Evolutionary conservation across 1,140 invertebrate genomes (phyloP).

Genomic region (Nasonia vitripennis): DNA sequence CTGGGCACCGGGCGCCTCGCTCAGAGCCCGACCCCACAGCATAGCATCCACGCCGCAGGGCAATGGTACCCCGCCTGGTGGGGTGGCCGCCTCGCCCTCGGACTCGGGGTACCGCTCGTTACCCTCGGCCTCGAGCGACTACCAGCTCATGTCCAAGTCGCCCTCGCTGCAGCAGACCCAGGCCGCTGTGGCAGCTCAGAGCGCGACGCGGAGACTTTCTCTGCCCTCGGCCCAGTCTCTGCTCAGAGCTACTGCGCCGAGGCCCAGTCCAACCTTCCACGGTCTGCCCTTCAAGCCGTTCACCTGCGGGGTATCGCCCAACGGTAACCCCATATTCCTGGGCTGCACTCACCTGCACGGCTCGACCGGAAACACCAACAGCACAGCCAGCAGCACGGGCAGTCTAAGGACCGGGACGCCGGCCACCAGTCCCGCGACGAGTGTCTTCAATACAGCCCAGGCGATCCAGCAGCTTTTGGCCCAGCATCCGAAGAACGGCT

Average conservation of each 20-base stretch:
- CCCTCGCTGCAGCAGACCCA: slow-evolving; percentile 57
- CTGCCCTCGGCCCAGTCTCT: slow-evolving; percentile 70
- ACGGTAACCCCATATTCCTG: slow-evolving; percentile 73
- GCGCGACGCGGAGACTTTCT: slow-evolving; percentile 66
- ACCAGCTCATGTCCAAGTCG: slow-evolving; percentile 76
- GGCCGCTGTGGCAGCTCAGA: slow-evolving; percentile 54
- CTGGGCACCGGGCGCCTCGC: slow-evolving; percentile 65
- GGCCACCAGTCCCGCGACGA: slow-evolving; percentile 62
- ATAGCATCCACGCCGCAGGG: slow-evolving; percentile 67
- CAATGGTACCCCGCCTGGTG: slow-evolving; percentile 55
- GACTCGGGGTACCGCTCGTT: slow-evolving; percentile 76
- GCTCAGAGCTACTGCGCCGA: slow-evolving; percentile 71
- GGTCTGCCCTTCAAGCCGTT: slow-evolving; percentile 76
- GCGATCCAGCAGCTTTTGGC: slow-evolving; percentile 81
- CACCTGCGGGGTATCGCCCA: slow-evolving; percentile 72
- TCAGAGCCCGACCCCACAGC: slow-evolving; percentile 68
- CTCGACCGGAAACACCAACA: slow-evolving; percentile 55
- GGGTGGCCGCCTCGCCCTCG: slow-evolving; percentile 68
- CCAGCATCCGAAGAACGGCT: slow-evolving; percentile 82
- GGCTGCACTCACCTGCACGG: slow-evolving; percentile 74
- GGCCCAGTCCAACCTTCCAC: slow-evolving; percentile 79
- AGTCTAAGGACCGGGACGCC: slow-evolving; percentile 69
- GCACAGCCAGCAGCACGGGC: slow-evolving; percentile 46
- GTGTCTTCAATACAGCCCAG: slow-evolving; percentile 72
- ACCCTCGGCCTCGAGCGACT: slow-evolving; percentile 78